A percentile compares a stretch with the other conserved stretches of the same genome.
Evolutionary conservation across 1,140 invertebrate species (phyloP).

Genomic region (Teleogryllus occipitalis): DNA sequence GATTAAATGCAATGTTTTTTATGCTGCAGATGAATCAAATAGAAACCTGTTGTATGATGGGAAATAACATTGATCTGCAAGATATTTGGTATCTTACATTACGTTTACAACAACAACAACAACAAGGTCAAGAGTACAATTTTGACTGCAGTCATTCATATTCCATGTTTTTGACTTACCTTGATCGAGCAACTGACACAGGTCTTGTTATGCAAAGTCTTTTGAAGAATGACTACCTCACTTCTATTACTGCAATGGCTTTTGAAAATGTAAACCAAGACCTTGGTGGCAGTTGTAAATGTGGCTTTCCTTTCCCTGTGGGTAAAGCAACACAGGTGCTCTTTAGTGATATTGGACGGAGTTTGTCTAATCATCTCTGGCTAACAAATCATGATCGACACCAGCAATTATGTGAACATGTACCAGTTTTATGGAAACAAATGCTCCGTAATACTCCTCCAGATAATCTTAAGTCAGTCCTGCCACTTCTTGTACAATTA

Average conservation of each 20-base stretch:
- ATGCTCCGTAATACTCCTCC: not conserved
- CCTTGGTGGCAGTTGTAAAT: slow-evolving; percentile 18
- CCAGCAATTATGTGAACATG: slow-evolving; percentile 5
- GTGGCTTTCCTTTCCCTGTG: slow-evolving; percentile 22
- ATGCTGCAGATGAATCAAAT: slow-evolving; percentile 30
- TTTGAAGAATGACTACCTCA: slow-evolving; percentile 2
- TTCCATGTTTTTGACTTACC: slow-evolving; percentile 28
- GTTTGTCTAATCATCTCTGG: not conserved
- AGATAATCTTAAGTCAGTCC: slow-evolving; percentile 9
- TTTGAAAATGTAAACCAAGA: slow-evolving; percentile 13
- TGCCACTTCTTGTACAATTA: slow-evolving; percentile 22
- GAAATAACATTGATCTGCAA: slow-evolving; percentile 23
- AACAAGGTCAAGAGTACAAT: slow-evolving; percentile 18
- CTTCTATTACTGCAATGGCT: slow-evolving; percentile 4
- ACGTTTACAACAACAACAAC: slow-evolving; percentile 26
- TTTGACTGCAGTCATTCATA: slow-evolving; percentile 24
- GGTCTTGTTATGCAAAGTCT: not conserved
- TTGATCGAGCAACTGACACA: slow-evolving; percentile 23
- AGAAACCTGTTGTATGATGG: slow-evolving; percentile 28
- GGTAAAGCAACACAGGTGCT: slow-evolving; percentile 10
- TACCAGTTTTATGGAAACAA: slow-evolving; percentile 18
- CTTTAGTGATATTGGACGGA: not conserved
- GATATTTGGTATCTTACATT: slow-evolving; percentile 29
- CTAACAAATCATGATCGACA: slow-evolving; percentile 14
- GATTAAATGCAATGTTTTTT: slow-evolving; percentile 30